phyloP scores from a whole-genome alignment of 2,888 invertebrate genomes.

The Drosophila falleni region DNA sequence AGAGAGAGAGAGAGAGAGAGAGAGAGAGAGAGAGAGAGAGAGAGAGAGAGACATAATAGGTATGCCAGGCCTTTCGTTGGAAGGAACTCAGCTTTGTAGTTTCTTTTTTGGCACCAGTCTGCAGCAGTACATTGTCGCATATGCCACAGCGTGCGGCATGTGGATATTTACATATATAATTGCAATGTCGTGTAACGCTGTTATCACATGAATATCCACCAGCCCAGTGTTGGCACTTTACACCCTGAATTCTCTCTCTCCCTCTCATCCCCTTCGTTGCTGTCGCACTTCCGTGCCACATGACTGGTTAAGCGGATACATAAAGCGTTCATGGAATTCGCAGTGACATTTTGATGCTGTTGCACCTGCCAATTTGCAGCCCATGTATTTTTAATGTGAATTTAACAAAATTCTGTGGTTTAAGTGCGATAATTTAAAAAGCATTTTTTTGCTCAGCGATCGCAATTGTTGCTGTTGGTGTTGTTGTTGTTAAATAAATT shows the following conservation, averaged over 20 bases:
- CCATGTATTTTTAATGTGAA: constrained; percentile 72
- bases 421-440: constrained; percentile 70
- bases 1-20: no score
- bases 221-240: constrained; percentile 22
- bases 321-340: constrained; percentile 42
- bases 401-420: constrained; percentile 75
- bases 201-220: constrained; percentile 41
- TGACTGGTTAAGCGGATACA: constrained; percentile 52
- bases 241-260: not conserved
- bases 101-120: constrained; percentile 16
- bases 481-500: constrained; percentile 43
- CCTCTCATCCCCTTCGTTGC: not conserved
- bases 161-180: constrained; percentile 70
- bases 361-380: constrained; percentile 21
- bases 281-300: constrained; percentile 24
- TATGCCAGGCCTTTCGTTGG: not conserved
- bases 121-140: not conserved
- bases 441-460: constrained; percentile 38
- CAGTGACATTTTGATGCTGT: constrained; percentile 68
- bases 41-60: no score
- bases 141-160: constrained; percentile 16
- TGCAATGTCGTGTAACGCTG: constrained; percentile 61
- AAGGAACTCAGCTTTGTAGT: not conserved
- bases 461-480: constrained; percentile 3
- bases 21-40: no score